These are phyloP conservation scores for Monoplex corrugatus DNA, from an alignment of 2,888 invertebrate genomes.

Conservation along the genomic window DNA sequence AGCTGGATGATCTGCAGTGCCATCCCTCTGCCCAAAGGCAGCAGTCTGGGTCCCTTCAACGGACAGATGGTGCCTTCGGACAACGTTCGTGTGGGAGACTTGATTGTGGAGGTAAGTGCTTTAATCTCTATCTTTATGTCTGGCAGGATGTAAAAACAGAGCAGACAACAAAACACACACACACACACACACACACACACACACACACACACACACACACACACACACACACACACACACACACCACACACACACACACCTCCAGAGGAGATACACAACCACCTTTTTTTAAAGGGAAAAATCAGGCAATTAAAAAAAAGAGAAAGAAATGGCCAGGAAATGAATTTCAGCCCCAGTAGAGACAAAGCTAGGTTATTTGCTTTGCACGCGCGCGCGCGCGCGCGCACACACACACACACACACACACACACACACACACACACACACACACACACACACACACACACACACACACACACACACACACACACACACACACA, in stretches of 20 bases:
- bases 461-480: neutral
- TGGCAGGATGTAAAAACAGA: neutral
- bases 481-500: neutral
- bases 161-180: neutral
- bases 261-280: neutral
- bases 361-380: no score
- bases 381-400: no score
- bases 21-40: constrained; percentile 71
- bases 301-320: no score
- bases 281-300: no score
- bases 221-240: neutral
- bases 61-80: constrained; percentile 71
- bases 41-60: constrained; percentile 72
- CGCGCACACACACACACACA: neutral
- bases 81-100: constrained; percentile 70
- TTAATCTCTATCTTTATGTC: neutral
- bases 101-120: constrained; percentile 70
- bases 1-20: constrained; percentile 71
- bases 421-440: neutral
- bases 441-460: neutral
- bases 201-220: neutral
- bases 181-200: neutral
- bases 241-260: neutral
- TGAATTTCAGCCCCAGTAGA: no score
- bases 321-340: no score